These are phyloP conservation scores for Whitmania pigra DNA, from an alignment of 1,140 invertebrate species.

Conservation along the genomic window DNA sequence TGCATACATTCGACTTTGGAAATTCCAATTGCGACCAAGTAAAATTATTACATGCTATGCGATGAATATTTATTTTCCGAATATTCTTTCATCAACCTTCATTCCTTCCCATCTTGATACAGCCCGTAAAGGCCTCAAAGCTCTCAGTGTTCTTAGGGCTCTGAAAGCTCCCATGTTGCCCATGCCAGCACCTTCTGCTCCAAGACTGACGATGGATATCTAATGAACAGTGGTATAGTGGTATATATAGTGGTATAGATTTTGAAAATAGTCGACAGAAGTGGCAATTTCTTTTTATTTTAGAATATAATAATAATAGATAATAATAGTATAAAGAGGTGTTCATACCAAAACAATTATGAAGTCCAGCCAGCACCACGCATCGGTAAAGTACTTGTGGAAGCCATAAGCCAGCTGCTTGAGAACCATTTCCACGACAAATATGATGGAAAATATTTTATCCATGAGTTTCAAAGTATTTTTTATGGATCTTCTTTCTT, in stretches of 20 bases:
- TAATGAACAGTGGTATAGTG: neutral
- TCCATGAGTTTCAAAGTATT: slow-evolving; percentile 91
- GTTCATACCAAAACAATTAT: slow-evolving; percentile 82
- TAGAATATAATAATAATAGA: neutral
- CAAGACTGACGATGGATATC: slow-evolving; percentile 10
- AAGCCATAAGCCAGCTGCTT: slow-evolving; percentile 95
- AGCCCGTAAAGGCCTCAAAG: slow-evolving; percentile 72
- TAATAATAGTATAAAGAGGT: neutral
- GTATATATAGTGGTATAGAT: no score
- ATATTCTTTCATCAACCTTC: slow-evolving; percentile 61
- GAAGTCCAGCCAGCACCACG: slow-evolving; percentile 98
- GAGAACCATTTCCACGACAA: slow-evolving; percentile 95
- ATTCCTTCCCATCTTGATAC: slow-evolving; percentile 88
- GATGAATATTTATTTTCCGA: neutral
- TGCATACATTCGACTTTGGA: no score
- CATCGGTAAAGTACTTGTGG: slow-evolving; percentile 92
- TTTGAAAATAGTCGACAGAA: neutral
- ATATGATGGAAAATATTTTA: slow-evolving; percentile 92
- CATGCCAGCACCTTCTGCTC: slow-evolving; percentile 59
- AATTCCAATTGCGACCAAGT: neutral
- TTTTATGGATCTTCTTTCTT: slow-evolving; percentile 72
- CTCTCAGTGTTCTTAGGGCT: slow-evolving; percentile 69
- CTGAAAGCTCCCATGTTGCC: slow-evolving; percentile 76
- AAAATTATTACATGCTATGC: neutral
- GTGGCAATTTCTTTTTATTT: no score